These are phyloP conservation scores for Syngnathus acus DNA, from an alignment of 2,797 vertebrate genomes.

Conservation along the genomic window DNA sequence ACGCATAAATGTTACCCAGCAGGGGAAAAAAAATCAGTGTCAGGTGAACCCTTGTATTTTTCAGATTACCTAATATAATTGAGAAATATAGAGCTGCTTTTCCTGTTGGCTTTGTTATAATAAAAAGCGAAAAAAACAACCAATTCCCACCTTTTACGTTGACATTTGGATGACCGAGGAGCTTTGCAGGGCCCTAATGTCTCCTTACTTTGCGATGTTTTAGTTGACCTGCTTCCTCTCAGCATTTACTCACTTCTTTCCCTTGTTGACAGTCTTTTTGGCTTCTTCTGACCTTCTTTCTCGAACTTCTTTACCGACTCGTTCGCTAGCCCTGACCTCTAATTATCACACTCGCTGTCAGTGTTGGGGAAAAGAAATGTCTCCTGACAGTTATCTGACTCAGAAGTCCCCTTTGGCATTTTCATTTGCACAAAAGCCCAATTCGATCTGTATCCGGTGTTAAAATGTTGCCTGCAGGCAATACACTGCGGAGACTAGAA, in stretches of 20 bases:
- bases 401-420: constrained; percentile 44
- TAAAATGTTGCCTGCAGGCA: constrained; percentile 24
- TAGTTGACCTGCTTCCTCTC: constrained; percentile 15
- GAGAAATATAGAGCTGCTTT: background rate
- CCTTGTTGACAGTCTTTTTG: background rate
- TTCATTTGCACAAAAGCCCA: constrained; percentile 51
- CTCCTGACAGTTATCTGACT: constrained; percentile 50
- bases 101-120: background rate
- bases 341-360: constrained; percentile 55
- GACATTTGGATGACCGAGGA: constrained; percentile 17
- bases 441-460: constrained; percentile 46
- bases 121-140: background rate
- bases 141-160: background rate
- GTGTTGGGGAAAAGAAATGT: constrained; percentile 36
- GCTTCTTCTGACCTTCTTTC: constrained; percentile 1
- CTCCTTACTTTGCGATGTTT: constrained; percentile 18
- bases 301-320: constrained; percentile 14
- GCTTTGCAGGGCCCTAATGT: background rate
- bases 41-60: background rate
- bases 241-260: background rate
- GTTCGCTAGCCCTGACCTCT: constrained; percentile 46
- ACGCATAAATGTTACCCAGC: background rate
- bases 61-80: background rate
- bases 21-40: background rate
- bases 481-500: constrained; percentile 29